phyloP scores from a whole-genome alignment of 2,113 vertebrate species.

The Nannobrachium achirus region DNA sequence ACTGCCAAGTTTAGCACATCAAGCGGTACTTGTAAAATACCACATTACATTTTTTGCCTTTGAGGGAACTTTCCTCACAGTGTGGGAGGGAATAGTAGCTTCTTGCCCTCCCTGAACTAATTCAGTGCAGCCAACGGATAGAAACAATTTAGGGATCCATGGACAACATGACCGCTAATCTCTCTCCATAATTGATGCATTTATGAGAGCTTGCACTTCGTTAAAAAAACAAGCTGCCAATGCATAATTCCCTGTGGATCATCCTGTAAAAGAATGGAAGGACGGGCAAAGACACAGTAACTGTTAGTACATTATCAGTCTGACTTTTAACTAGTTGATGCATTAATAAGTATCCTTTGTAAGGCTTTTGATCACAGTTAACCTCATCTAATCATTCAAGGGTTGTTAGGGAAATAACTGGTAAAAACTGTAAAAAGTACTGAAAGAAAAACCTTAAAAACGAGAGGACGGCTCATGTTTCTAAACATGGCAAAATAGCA shows the following conservation, averaged over 20 bases:
- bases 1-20: conserved; percentile 80
- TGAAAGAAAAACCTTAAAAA: background rate
- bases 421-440: too few relatives aligned
- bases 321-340: background rate
- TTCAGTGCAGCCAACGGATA: background rate
- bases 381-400: background rate
- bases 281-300: background rate
- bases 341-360: background rate
- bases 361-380: background rate
- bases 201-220: background rate
- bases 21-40: conserved; percentile 61
- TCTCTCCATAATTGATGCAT: background rate
- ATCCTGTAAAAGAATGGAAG: background rate
- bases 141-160: background rate
- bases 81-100: background rate
- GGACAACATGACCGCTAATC: background rate
- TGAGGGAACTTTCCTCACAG: background rate
- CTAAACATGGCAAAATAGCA: background rate
- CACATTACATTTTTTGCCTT: conserved; percentile 16
- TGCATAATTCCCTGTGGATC: background rate
- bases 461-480: background rate
- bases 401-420: too few relatives aligned
- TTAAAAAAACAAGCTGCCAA: background rate
- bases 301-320: background rate
- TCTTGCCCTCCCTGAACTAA: background rate